Evolutionary conservation across 2,113 vertebrate species (phyloP), one percentile per base, ranked within the genome.

Genomic region (Azemiops feae): DNA sequence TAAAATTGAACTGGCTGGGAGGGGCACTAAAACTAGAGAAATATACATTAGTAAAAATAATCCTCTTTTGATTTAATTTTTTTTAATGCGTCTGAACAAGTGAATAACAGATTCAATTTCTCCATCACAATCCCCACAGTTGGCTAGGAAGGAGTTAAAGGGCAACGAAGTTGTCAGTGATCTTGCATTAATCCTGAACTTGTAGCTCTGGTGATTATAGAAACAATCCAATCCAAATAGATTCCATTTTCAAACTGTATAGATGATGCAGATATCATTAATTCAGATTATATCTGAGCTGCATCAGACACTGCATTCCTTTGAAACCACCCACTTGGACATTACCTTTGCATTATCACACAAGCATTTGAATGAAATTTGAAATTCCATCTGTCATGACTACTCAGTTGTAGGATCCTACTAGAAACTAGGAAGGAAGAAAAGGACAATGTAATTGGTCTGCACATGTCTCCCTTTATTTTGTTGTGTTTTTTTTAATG

Each of bases 61-160:
- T 89, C 92, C 23, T 91, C 93, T 85, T 11, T 10, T 74, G 23
- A 89, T 10, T 22, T 50, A 93, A 87, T 60, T 88, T 94, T 91
- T 95, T 93, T 87, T 87, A 90, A 93, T 87, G 87, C 22, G 57
- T 53, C 25, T 47, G 92, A 87, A 93, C 20, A 93, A 94, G 64
- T 18, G 86, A 87, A 92, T 92, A 95, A 54, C 96, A 97, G 94
- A 94, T 94, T 94, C 89, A 47, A 89, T 96, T 34, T 95, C 25
- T 55, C 93, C 95, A 94, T 96, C 95, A 89, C 39, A 53, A 96
- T 94, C 39, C 43, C n/a, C 91, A 95, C 95, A 96, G 94, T 96
- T 97, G 96, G 91, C 92, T 87, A 60, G 94, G 89, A 88, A 93
- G 92, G 43, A 92, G 92, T 89, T 94, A 93, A 95, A 95, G 94